Evolutionary conservation across 2,888 invertebrate genomes (phyloP).

Genomic region (Nomada fabriciana): DNA sequence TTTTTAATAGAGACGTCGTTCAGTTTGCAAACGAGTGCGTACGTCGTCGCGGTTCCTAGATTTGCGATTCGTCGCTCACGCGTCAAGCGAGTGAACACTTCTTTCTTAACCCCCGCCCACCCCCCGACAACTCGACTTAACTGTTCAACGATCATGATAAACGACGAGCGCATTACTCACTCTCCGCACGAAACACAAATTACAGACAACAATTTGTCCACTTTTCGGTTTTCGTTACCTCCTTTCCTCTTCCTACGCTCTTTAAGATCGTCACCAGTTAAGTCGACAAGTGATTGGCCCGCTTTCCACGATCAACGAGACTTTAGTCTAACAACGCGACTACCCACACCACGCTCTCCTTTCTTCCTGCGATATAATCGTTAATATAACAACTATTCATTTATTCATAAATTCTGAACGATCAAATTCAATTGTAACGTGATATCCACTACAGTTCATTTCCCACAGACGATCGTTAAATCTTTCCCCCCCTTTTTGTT

Average conservation of each 20-base stretch:
- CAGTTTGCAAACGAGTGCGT: conserved; percentile 72
- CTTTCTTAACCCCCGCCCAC: neutral
- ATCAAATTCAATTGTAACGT: conserved; percentile 84
- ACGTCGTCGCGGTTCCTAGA: conserved; percentile 66
- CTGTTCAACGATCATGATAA: conserved; percentile 16
- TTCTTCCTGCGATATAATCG: conserved; percentile 80
- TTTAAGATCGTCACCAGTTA: conserved; percentile 5
- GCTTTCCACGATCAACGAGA: conserved; percentile 46
- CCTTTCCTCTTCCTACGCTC: too few species aligned
- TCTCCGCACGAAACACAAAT: neutral
- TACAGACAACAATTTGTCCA: neutral
- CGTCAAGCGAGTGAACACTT: conserved; percentile 38
- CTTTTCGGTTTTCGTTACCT: too few species aligned
- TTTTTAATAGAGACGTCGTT: conserved; percentile 73
- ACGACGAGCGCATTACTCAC: neutral
- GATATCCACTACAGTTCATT: conserved; percentile 80
- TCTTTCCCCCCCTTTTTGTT: neutral
- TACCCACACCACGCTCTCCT: conserved; percentile 60
- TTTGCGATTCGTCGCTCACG: conserved; percentile 45
- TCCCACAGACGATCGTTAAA: conserved; percentile 60
- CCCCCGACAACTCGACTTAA: conserved; percentile 26
- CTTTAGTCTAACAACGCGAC: conserved; percentile 53
- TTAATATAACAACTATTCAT: conserved; percentile 83
- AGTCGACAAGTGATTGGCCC: conserved; percentile 31
- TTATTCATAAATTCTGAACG: conserved; percentile 84